Conservation (phyloP, 2,888 invertebrate genomes). For the Caenorhabditis virilis region DNA sequence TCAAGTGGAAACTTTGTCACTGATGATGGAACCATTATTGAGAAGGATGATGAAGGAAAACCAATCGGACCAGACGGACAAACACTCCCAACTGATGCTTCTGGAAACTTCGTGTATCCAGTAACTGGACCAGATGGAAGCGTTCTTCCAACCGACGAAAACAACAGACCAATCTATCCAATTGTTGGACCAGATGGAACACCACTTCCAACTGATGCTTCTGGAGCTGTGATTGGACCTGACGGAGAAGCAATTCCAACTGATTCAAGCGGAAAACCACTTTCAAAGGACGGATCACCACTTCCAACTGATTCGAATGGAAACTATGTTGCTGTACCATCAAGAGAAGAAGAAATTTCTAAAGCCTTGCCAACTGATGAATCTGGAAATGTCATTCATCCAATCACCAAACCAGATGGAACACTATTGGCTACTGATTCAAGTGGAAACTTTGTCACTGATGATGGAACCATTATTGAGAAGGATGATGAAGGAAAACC, state of each 20-base stretch:
- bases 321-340: conserved; percentile 20
- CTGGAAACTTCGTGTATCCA: conserved; percentile 37
- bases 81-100: conserved; percentile 38
- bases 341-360: conserved; percentile 9
- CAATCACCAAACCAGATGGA: conserved; percentile 40
- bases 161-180: conserved; percentile 5
- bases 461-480: conserved; percentile 17
- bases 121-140: conserved; percentile 50
- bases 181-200: conserved; percentile 53
- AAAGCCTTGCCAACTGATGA: conserved; percentile 36
- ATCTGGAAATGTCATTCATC: conserved; percentile 31
- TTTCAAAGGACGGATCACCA: conserved; percentile 32
- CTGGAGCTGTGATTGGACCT: conserved; percentile 23
- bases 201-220: conserved; percentile 51
- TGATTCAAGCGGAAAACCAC: conserved; percentile 25
- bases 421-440: conserved; percentile 31
- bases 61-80: conserved; percentile 36
- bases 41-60: conserved; percentile 11
- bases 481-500: conserved; percentile 34
- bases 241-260: conserved; percentile 45
- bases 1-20: conserved; percentile 8
- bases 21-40: conserved; percentile 6
- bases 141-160: conserved; percentile 48
- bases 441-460: conserved; percentile 20
- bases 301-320: conserved; percentile 49